Percentiles rank a stretch among this genome's conserved stretches.
These are phyloP conservation scores for Cacoxenus indagator DNA, from an alignment of 2,888 invertebrate species.

Conservation along the genomic window DNA sequence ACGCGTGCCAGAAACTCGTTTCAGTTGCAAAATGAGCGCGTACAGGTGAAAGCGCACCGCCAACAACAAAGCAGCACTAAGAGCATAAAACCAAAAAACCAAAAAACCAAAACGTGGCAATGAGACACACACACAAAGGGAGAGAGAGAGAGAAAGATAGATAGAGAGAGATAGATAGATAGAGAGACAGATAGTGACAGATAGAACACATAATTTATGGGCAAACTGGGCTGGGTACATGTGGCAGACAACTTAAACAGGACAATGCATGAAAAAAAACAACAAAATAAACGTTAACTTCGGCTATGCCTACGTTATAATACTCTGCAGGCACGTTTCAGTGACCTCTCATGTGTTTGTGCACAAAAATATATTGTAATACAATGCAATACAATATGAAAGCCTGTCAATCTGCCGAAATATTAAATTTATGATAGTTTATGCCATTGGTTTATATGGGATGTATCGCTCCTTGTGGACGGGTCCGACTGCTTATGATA, in stretches of 20 bases:
- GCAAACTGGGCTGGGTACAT: constrained; percentile 1
- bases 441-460: no score
- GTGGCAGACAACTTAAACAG: not conserved
- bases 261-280: not conserved
- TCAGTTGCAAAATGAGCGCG: not conserved
- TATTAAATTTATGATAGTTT: no score
- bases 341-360: no score
- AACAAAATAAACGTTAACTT: not conserved
- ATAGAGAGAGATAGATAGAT: not conserved
- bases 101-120: not conserved
- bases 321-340: not conserved
- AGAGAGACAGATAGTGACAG: not conserved
- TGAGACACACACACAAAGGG: not conserved
- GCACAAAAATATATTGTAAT: no score
- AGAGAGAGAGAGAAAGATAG: not conserved
- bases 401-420: no score
- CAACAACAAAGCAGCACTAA: not conserved
- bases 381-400: no score
- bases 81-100: not conserved
- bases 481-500: no score
- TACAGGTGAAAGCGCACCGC: not conserved
- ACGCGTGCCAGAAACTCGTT: not conserved
- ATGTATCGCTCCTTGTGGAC: no score
- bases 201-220: constrained; percentile 11
- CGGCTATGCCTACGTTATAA: not conserved